Percentiles rank a stretch among this genome's conserved stretches.
phyloP scores from a whole-genome alignment of 2,113 vertebrate genomes.

The Aegotheles bennettii region DNA sequence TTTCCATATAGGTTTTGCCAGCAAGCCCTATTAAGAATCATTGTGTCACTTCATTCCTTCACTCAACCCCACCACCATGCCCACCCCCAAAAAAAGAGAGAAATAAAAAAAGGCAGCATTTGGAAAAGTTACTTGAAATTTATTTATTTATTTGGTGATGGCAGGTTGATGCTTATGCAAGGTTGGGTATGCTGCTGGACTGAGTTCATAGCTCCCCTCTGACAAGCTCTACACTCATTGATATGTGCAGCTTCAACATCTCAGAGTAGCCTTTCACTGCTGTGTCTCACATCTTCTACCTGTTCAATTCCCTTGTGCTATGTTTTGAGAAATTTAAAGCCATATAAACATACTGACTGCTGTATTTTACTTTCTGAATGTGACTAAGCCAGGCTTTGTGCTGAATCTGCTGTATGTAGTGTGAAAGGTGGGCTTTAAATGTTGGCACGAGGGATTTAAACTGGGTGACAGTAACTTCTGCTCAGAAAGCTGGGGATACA shows the following conservation, averaged over 20 bases:
- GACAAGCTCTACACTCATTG: neutral
- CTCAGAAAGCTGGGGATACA: neutral
- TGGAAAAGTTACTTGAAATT: neutral
- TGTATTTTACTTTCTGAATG: rapidly evolving
- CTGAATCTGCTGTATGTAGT: neutral
- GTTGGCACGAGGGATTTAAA: neutral
- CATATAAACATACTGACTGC: neutral
- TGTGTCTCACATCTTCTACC: neutral
- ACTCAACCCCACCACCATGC: no score
- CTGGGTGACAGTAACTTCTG: neutral
- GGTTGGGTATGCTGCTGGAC: neutral
- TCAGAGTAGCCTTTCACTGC: neutral
- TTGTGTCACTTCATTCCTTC: neutral
- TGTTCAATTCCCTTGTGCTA: neutral
- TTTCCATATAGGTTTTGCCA: neutral
- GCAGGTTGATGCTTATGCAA: neutral
- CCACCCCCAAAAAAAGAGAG: rapidly evolving
- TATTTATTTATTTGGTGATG: neutral
- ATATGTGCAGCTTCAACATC: neutral
- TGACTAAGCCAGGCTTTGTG: neutral
- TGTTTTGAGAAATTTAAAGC: neutral
- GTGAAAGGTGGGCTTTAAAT: neutral
- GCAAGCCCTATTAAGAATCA: neutral
- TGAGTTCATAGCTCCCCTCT: neutral
- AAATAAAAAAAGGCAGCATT: neutral